Conservation (phyloP, 2,888 invertebrate species). For the Hololepta plana region DNA sequence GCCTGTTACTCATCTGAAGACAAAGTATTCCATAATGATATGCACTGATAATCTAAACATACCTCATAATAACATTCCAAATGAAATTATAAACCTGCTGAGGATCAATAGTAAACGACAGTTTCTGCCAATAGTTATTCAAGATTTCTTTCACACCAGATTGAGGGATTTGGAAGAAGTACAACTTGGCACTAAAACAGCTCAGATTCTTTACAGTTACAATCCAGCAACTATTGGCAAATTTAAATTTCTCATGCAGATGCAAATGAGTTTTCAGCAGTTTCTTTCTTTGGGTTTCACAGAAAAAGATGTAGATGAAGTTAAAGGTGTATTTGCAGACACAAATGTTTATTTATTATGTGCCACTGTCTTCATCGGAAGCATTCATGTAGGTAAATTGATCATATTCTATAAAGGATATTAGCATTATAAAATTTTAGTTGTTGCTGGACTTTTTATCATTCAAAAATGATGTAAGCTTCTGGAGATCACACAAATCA, state of each 20-base stretch:
- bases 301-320: slow-evolving; percentile 89
- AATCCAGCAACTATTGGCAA: slow-evolving; percentile 65
- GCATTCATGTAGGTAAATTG: slow-evolving; percentile 66
- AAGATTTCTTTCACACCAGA: slow-evolving; percentile 69
- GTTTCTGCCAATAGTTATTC: slow-evolving; percentile 68
- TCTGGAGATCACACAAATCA: slow-evolving; percentile 75
- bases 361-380: slow-evolving; percentile 77
- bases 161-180: slow-evolving; percentile 55
- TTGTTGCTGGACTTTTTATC: slow-evolving; percentile 90
- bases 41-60: slow-evolving; percentile 42
- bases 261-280: slow-evolving; percentile 53
- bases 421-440: slow-evolving; percentile 34
- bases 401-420: slow-evolving; percentile 3
- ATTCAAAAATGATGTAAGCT: slow-evolving; percentile 93
- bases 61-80: slow-evolving; percentile 19
- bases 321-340: slow-evolving; percentile 90
- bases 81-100: slow-evolving; percentile 21
- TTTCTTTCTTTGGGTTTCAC: slow-evolving; percentile 68
- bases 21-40: slow-evolving; percentile 53
- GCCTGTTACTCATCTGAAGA: slow-evolving; percentile 61
- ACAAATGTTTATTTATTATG: slow-evolving; percentile 84
- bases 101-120: slow-evolving; percentile 40
- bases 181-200: slow-evolving; percentile 35
- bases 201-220: slow-evolving; percentile 52
- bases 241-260: slow-evolving; percentile 56